A percentile compares a stretch with the other conserved stretches of the same genome.
Conservation (phyloP, 2,113 vertebrate species). For the Emydura subglobosa region DNA sequence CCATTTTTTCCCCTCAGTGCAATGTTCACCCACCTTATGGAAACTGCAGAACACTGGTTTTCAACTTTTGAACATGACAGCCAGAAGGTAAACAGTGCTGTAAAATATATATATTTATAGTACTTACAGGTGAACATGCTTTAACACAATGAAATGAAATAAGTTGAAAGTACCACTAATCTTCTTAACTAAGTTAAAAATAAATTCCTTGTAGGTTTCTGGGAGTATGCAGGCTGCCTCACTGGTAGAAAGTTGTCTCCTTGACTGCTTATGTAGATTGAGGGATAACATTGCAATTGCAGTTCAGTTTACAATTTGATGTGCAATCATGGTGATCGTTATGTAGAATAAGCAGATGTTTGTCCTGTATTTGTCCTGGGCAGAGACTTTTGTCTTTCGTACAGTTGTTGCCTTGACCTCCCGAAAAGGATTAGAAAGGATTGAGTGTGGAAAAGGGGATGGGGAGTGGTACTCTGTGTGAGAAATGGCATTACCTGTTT, state of each 20-base stretch:
- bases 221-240: background rate
- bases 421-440: background rate
- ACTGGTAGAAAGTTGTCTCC: background rate
- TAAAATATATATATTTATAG: background rate
- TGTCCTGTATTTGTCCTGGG: background rate
- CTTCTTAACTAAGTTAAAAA: background rate
- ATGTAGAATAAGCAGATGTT: background rate
- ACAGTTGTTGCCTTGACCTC: background rate
- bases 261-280: background rate
- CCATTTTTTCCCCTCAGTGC: conserved; percentile 76
- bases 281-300: background rate
- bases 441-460: background rate
- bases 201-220: background rate
- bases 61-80: conserved; percentile 86
- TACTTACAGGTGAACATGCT: background rate
- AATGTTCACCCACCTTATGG: conserved; percentile 87
- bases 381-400: background rate
- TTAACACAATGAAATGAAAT: background rate
- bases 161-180: background rate
- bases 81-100: conserved; percentile 81
- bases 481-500: background rate
- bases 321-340: background rate
- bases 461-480: background rate
- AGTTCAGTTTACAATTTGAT: background rate
- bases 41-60: conserved; percentile 88